Evolutionary conservation across 1,140 invertebrate genomes (phyloP).

Genomic region (Elymnias hypermnestra): DNA sequence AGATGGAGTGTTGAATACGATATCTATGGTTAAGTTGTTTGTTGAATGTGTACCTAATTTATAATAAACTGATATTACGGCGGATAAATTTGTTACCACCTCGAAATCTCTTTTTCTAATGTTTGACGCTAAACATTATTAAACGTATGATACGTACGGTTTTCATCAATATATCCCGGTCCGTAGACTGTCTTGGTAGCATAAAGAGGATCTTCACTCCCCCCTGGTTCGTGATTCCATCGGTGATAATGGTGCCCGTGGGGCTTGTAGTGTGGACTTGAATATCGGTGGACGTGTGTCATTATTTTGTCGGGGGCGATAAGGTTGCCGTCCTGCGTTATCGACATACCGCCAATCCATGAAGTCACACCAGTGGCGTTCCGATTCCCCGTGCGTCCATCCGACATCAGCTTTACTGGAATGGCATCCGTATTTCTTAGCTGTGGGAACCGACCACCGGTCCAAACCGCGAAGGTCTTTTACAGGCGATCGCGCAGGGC

Average conservation of each 20-base stretch:
- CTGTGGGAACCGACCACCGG: constrained; percentile 50
- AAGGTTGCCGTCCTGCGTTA: constrained; percentile 68
- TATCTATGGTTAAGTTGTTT: constrained; percentile 70
- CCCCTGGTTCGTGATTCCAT: constrained; percentile 67
- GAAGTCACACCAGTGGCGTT: constrained; percentile 56
- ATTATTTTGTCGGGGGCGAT: constrained; percentile 69
- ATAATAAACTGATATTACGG: neutral
- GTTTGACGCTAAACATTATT: constrained; percentile 37
- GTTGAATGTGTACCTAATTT: constrained; percentile 40
- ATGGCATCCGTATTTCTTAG: constrained; percentile 71
- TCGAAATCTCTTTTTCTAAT: constrained; percentile 21
- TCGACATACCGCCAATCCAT: constrained; percentile 73
- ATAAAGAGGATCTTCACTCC: constrained; percentile 60
- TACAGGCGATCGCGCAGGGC: constrained; percentile 53
- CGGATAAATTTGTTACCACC: no score
- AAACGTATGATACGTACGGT: constrained; percentile 65
- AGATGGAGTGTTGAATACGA: constrained; percentile 66
- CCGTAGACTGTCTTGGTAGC: constrained; percentile 72
- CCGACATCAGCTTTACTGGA: constrained; percentile 73
- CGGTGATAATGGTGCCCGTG: constrained; percentile 63
- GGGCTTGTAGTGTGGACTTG: constrained; percentile 68
- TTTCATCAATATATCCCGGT: constrained; percentile 70
- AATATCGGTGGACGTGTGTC: constrained; percentile 65
- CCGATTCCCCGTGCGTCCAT: constrained; percentile 58
- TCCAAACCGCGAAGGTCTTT: constrained; percentile 51